These are phyloP conservation scores for Chelonus formosanus DNA, from an alignment of 2,888 invertebrate genomes.

Conservation along the genomic window DNA sequence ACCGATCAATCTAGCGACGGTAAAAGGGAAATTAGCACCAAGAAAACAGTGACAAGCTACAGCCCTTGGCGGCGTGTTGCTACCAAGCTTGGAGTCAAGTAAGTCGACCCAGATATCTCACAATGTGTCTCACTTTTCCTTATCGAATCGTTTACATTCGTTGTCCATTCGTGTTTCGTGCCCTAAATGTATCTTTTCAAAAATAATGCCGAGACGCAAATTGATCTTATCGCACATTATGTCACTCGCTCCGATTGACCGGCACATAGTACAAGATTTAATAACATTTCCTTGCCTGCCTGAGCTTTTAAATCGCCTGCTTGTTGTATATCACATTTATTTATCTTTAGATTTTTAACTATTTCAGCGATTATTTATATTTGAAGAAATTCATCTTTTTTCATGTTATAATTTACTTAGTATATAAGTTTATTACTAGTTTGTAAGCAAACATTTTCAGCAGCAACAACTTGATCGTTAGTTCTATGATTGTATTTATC, in stretches of 20 bases:
- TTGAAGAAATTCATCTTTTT: not conserved
- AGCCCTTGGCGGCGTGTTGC: conserved; percentile 94
- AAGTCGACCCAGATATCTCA: conserved; percentile 70
- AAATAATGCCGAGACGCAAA: conserved; percentile 8
- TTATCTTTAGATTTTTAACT: conserved; percentile 11
- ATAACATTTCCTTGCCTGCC: conserved; percentile 42
- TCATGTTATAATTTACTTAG: not conserved
- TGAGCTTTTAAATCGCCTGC: conserved; percentile 53
- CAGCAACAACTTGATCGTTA: no score
- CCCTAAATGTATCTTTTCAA: conserved; percentile 3
- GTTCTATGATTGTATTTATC: no score
- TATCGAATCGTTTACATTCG: conserved; percentile 22
- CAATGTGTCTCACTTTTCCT: conserved; percentile 52
- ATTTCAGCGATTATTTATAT: not conserved
- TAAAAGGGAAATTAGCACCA: conserved; percentile 71
- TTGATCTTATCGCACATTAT: conserved; percentile 1
- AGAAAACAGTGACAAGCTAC: conserved; percentile 78
- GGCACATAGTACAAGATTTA: conserved; percentile 10
- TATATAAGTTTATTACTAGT: not conserved
- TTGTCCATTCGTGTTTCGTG: conserved; percentile 3
- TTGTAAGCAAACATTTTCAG: conserved; percentile 6
- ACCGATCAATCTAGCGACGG: conserved; percentile 54
- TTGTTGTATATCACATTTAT: conserved; percentile 40
- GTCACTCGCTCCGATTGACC: conserved; percentile 11
- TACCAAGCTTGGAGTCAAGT: conserved; percentile 94